Percentiles rank a stretch among this genome's conserved stretches.
Conservation (phyloP, 2,113 vertebrate species). For the Aramus guarauna region DNA sequence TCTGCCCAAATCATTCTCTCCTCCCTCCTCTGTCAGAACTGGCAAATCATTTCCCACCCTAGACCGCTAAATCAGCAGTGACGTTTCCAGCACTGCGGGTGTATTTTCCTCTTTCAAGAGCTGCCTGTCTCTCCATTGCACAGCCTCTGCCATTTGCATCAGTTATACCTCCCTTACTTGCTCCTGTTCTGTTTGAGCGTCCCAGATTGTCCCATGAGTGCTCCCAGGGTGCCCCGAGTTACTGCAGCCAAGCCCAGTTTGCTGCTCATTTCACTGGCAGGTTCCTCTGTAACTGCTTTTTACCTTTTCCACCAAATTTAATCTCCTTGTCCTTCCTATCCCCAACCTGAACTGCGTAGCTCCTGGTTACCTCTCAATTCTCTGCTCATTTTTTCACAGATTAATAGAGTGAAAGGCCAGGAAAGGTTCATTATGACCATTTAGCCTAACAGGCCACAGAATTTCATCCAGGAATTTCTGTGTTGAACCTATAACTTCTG, state of each 20-base stretch:
- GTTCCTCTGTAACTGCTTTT: background rate
- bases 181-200: background rate
- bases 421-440: background rate
- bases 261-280: background rate
- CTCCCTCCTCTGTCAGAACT: background rate
- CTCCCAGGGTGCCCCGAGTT: background rate
- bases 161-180: background rate
- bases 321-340: background rate
- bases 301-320: background rate
- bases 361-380: background rate
- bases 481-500: background rate
- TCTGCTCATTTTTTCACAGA: background rate
- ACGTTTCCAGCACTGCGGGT: background rate
- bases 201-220: background rate
- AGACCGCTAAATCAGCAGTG: background rate
- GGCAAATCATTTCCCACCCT: background rate
- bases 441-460: background rate
- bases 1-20: background rate
- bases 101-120: background rate
- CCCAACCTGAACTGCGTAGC: background rate
- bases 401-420: slow-evolving; percentile 7
- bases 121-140: background rate
- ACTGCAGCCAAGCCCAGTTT: background rate
- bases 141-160: background rate
- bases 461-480: background rate